Conservation (phyloP, 2,113 vertebrate species). For the Calidris pygmaea region DNA sequence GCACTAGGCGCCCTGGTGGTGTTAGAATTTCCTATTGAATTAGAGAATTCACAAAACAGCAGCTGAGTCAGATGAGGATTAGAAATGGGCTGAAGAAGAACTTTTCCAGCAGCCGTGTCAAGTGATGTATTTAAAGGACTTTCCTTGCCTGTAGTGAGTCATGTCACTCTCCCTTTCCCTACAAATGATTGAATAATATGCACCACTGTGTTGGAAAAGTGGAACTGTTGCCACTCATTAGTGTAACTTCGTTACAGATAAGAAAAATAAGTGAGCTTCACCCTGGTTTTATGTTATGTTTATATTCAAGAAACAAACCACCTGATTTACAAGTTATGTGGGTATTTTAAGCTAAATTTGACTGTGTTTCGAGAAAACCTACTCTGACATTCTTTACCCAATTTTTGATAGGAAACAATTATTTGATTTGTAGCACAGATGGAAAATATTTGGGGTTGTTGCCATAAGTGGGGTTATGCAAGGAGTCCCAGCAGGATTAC, state of each 20-base stretch:
- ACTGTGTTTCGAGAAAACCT: neutral
- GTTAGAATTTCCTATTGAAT: neutral
- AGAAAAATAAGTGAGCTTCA: neutral
- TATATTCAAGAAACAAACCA: neutral
- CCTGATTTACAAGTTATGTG: neutral
- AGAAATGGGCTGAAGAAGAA: neutral
- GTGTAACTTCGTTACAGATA: neutral
- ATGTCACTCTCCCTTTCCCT: neutral
- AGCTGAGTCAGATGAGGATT: neutral
- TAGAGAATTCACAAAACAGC: neutral
- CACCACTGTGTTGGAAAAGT: neutral
- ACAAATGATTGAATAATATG: neutral
- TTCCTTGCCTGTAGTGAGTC: neutral
- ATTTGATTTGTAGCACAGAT: neutral
- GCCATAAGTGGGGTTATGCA: neutral
- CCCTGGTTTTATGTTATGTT: neutral
- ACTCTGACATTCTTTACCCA: neutral
- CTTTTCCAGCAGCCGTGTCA: neutral
- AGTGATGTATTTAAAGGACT: neutral
- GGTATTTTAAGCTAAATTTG: neutral
- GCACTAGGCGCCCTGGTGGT: neutral
- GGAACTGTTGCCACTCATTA: neutral
- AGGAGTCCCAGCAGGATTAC: neutral
- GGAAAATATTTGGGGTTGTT: neutral
- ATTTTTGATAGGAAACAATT: neutral